phyloP scores from a whole-genome alignment of 2,888 invertebrate species.

The Siphlonurus alternatus region DNA sequence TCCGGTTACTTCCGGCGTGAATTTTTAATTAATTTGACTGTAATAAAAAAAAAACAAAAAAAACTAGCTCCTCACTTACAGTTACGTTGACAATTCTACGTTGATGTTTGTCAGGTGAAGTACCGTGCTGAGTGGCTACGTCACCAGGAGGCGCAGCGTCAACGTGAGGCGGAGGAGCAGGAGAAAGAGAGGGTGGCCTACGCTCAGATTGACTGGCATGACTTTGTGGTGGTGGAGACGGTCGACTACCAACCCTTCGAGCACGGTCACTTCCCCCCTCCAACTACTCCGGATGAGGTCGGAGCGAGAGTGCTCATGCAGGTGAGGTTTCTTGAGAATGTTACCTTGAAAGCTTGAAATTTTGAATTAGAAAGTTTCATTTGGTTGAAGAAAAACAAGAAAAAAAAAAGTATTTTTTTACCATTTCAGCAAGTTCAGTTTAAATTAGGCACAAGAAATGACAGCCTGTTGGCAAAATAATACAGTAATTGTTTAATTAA shows the following conservation, averaged over 20 bases:
- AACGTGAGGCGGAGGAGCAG: conserved; percentile 85
- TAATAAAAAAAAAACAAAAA: no score
- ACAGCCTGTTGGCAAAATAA: not conserved
- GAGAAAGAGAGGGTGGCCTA: conserved; percentile 91
- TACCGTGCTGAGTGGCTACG: conserved; percentile 94
- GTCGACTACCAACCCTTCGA: conserved; percentile 98
- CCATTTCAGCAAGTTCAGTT: no score
- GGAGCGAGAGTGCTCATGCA: conserved; percentile 87
- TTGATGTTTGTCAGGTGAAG: no score
- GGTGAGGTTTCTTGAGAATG: conserved; percentile 24
- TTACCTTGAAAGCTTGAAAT: conserved; percentile 12
- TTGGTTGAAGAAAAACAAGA: no score
- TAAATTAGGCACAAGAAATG: no score
- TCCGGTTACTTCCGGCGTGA: no score
- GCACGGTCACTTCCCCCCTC: conserved; percentile 89
- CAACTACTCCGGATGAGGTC: conserved; percentile 93
- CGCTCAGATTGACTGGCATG: conserved; percentile 99
- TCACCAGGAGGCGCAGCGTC: conserved; percentile 82
- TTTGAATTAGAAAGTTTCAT: no score
- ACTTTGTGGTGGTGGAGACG: conserved; percentile 98
- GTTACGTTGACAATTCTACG: no score
- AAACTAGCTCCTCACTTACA: no score
- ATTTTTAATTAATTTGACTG: no score
- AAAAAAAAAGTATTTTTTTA: no score
- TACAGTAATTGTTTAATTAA: no score